Evolutionary conservation across 1,140 invertebrate genomes (phyloP).

Genomic region (Cherax quadricarinatus): DNA sequence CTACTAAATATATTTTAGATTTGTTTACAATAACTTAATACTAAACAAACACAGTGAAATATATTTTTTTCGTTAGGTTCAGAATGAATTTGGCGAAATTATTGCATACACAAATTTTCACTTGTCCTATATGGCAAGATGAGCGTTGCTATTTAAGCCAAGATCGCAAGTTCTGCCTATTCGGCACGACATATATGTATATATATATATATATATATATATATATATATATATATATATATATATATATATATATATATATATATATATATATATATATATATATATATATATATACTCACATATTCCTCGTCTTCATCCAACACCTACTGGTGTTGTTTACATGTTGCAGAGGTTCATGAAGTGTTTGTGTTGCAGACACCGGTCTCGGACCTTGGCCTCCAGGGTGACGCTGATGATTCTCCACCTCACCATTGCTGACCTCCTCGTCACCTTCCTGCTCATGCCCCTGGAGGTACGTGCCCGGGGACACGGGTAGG

Average conservation of each 20-base stretch:
- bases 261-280: background rate
- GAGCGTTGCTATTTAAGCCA: too few species aligned
- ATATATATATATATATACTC: background rate
- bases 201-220: background rate
- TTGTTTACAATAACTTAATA: too few species aligned
- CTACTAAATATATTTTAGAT: too few species aligned
- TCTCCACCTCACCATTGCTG: slow-evolving; percentile 91
- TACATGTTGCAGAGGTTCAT: too few species aligned
- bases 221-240: background rate
- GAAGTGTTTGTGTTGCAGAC: slow-evolving; percentile 65
- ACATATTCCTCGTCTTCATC: too few species aligned
- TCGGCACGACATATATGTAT: background rate
- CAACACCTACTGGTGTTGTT: too few species aligned
- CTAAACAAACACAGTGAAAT: too few species aligned
- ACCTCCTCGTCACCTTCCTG: slow-evolving; percentile 90
- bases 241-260: background rate
- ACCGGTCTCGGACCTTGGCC: slow-evolving; percentile 78
- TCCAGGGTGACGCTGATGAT: slow-evolving; percentile 87
- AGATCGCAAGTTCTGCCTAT: too few species aligned
- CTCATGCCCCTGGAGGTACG: slow-evolving; percentile 93
- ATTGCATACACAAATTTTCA: too few species aligned
- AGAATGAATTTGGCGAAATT: too few species aligned
- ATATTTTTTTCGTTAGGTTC: too few species aligned
- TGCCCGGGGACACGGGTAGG: background rate
- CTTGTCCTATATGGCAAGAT: too few species aligned